Conservation (phyloP, 2,797 vertebrate species). For the Takifugu rubripes region DNA sequence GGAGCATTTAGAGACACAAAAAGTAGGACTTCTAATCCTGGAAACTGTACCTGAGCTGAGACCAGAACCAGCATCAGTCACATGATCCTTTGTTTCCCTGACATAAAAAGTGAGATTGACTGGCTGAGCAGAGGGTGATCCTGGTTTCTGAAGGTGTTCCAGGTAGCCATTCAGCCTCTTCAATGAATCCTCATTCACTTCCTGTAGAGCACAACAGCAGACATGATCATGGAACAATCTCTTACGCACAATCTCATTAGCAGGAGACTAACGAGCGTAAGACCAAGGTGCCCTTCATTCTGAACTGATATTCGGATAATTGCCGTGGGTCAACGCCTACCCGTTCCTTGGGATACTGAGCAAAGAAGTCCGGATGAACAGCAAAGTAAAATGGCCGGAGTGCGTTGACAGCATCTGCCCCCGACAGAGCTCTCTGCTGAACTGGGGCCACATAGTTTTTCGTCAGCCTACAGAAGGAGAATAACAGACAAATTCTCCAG, state of each 20-base stretch:
- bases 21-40: too few species aligned
- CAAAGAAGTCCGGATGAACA: constrained; percentile 97
- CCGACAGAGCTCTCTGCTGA: constrained; percentile 81
- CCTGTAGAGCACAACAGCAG: constrained; percentile 67
- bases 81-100: constrained; percentile 80
- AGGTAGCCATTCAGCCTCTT: constrained; percentile 93
- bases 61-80: constrained; percentile 32
- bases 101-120: constrained; percentile 91
- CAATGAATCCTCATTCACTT: constrained; percentile 96
- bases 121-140: constrained; percentile 78
- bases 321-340: constrained; percentile 63
- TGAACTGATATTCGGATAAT: not conserved
- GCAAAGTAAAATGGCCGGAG: constrained; percentile 97
- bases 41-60: constrained; percentile 70
- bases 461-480: constrained; percentile 62
- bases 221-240: too few species aligned
- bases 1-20: not conserved
- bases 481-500: not conserved
- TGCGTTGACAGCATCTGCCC: constrained; percentile 88
- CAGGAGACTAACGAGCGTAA: not conserved
- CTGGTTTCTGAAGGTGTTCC: constrained; percentile 89
- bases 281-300: not conserved
- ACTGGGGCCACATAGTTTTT: constrained; percentile 62
- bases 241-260: too few species aligned
- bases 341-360: constrained; percentile 90